phyloP scores from a whole-genome alignment of 2,888 invertebrate genomes.

The Andrena haemorrhoa region DNA sequence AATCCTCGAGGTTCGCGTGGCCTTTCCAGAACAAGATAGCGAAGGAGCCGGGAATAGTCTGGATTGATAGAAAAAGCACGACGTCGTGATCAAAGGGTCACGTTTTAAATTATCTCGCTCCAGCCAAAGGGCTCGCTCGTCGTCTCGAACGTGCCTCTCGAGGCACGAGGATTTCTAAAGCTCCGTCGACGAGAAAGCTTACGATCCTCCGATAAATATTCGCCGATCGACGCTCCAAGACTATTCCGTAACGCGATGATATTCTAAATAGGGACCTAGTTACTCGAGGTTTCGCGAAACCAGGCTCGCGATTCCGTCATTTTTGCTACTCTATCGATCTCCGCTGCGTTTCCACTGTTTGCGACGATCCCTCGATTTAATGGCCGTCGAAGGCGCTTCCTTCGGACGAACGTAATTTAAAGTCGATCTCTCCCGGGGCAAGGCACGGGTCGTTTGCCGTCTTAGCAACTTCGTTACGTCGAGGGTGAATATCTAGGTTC shows the following conservation, averaged over 20 bases:
- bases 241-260: neutral
- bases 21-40: neutral
- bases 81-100: slow-evolving; percentile 7
- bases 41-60: neutral
- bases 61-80: neutral
- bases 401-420: slow-evolving; percentile 59
- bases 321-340: neutral
- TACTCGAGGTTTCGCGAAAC: neutral
- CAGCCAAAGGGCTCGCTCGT: neutral
- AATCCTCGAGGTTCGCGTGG: neutral
- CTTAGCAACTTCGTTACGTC: slow-evolving; percentile 59
- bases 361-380: too few relatives aligned
- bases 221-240: neutral
- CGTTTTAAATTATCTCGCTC: slow-evolving; percentile 1
- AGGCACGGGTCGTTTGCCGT: slow-evolving; percentile 43
- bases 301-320: neutral
- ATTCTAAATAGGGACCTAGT: neutral
- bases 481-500: slow-evolving; percentile 52
- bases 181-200: neutral
- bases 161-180: neutral
- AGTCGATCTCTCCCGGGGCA: slow-evolving; percentile 51
- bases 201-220: slow-evolving; percentile 2
- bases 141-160: neutral
- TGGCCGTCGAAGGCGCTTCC: neutral
- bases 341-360: too few relatives aligned